Evolutionary conservation across 2,113 vertebrate species (phyloP).

Genomic region (Silurus meridionalis): DNA sequence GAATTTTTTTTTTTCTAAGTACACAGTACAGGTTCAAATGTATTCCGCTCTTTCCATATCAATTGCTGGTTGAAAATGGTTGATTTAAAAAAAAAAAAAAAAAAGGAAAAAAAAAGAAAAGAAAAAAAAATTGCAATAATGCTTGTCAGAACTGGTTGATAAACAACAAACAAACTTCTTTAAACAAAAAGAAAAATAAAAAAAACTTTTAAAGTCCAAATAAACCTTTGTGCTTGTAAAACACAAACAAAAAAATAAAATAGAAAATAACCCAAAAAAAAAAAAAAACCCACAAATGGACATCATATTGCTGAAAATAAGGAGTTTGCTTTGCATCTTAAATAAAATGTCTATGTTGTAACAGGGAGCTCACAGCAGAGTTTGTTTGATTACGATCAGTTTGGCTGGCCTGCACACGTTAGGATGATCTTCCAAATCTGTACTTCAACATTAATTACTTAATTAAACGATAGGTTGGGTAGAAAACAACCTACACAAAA

Average conservation of each 20-base stretch:
- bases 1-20: conserved; percentile 49
- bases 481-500: conserved; percentile 2
- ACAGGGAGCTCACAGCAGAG: conserved; percentile 10
- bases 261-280: conserved; percentile 23
- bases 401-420: background rate
- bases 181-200: conserved; percentile 55
- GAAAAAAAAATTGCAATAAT: background rate
- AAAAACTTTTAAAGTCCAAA: conserved; percentile 54
- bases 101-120: background rate
- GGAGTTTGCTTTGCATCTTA: conserved; percentile 27
- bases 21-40: conserved; percentile 51
- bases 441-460: conserved; percentile 1
- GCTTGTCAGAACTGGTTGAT: conserved; percentile 8
- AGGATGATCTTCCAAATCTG: background rate
- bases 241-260: conserved; percentile 47
- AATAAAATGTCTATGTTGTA: background rate
- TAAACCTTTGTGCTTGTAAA: conserved; percentile 48
- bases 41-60: conserved; percentile 41
- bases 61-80: conserved; percentile 14
- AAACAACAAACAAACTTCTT: conserved; percentile 51
- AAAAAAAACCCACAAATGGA: conserved; percentile 8
- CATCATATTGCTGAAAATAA: conserved; percentile 31
- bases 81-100: conserved; percentile 26
- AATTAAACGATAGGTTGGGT: background rate
- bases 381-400: background rate